Conservation (phyloP, 2,113 vertebrate species). For the Pelecanoides urinatrix region DNA sequence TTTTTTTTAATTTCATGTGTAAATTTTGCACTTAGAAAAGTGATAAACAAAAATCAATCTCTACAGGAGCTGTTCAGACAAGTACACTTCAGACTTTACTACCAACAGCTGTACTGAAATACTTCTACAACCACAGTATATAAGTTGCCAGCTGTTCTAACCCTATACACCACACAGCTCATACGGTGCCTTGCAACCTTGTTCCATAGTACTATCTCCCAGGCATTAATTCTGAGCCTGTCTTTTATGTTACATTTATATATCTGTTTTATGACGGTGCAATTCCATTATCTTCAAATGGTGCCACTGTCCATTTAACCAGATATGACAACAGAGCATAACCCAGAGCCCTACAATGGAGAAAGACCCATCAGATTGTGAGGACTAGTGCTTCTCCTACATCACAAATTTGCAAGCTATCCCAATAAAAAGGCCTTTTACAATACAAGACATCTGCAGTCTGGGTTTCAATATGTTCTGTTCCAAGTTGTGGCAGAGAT, state of each 20-base stretch:
- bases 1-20: slow-evolving; percentile 37
- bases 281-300: not conserved
- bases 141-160: slow-evolving; percentile 16
- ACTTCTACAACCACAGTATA: slow-evolving; percentile 2
- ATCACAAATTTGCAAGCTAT: not conserved
- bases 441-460: not conserved
- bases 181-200: not conserved
- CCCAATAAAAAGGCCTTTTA: not conserved
- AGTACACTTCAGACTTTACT: slow-evolving; percentile 50
- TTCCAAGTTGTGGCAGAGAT: not conserved
- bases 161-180: not conserved
- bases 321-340: not conserved
- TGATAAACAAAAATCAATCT: slow-evolving; percentile 53
- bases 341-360: not conserved
- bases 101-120: slow-evolving; percentile 45
- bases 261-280: not conserved
- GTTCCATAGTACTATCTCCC: not conserved
- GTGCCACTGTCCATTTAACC: not conserved
- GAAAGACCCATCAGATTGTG: not conserved
- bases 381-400: not conserved
- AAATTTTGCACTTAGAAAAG: slow-evolving; percentile 49
- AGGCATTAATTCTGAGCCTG: not conserved
- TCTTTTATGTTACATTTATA: not conserved
- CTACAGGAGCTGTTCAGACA: slow-evolving; percentile 41
- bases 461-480: not conserved